Evolutionary conservation across 1,140 invertebrate species (phyloP).

Genomic region (Nephila pilipes): DNA sequence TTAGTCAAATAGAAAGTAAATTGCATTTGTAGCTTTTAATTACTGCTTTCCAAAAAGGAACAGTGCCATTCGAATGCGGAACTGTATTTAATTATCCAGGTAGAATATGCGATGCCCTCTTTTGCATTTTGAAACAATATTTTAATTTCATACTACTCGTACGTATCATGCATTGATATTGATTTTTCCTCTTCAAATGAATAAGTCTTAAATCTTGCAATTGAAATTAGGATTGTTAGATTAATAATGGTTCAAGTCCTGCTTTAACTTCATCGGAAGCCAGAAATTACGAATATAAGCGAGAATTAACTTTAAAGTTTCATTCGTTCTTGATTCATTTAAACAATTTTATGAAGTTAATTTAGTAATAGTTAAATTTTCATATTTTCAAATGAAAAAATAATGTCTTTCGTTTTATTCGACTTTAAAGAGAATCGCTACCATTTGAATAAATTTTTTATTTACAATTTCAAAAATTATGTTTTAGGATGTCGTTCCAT

Average conservation of each 20-base stretch:
- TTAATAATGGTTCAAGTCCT: neutral
- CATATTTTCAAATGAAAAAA: too few relatives aligned
- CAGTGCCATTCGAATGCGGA: neutral
- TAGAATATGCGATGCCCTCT: neutral
- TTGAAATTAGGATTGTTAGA: neutral
- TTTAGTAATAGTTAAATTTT: too few relatives aligned
- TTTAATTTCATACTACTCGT: neutral
- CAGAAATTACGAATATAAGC: neutral
- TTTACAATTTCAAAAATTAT: too few relatives aligned
- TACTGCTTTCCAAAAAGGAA: constrained; percentile 15
- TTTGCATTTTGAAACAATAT: constrained; percentile 23
- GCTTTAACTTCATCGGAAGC: neutral
- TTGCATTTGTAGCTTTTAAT: constrained; percentile 27
- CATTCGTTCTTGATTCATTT: too few relatives aligned
- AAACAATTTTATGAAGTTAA: too few relatives aligned
- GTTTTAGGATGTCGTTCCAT: too few relatives aligned
- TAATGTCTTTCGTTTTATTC: too few relatives aligned
- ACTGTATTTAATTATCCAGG: neutral
- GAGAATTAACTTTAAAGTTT: too few relatives aligned
- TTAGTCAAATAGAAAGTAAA: constrained; percentile 24
- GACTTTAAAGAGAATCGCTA: too few relatives aligned
- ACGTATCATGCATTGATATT: neutral
- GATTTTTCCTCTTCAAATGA: neutral
- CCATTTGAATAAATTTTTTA: too few relatives aligned
- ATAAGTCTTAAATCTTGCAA: neutral